Conservation (phyloP, 2,113 vertebrate genomes). For the Willisornis vidua region DNA sequence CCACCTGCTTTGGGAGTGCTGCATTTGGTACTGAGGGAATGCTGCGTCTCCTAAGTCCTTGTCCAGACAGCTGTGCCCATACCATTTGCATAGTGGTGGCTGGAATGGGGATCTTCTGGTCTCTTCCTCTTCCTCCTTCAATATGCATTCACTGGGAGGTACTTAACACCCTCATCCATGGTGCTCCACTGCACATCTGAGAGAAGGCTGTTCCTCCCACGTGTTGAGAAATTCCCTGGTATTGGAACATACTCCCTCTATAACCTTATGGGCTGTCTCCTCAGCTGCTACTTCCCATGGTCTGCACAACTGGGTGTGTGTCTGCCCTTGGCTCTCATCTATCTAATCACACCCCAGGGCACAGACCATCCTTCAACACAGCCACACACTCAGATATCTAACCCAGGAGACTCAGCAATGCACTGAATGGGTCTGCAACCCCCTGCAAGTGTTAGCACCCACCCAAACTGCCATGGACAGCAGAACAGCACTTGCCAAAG, state of each 20-base stretch:
- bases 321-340: not conserved
- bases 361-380: not conserved
- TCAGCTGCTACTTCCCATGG: not conserved
- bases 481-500: not conserved
- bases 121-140: not conserved
- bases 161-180: not conserved
- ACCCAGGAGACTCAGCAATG: not conserved
- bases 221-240: not conserved
- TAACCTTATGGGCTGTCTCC: not conserved
- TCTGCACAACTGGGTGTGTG: fast-evolving
- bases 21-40: not conserved
- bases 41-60: not conserved
- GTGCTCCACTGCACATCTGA: not conserved
- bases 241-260: not conserved
- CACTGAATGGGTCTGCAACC: not conserved
- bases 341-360: not conserved
- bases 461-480: not conserved
- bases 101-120: not conserved
- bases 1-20: not conserved
- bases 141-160: not conserved
- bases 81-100: not conserved
- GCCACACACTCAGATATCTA: not conserved
- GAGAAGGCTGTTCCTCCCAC: not conserved
- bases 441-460: not conserved
- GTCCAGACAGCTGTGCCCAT: not conserved